Conservation (phyloP, 2,113 vertebrate species). For the Albula goreensis region DNA sequence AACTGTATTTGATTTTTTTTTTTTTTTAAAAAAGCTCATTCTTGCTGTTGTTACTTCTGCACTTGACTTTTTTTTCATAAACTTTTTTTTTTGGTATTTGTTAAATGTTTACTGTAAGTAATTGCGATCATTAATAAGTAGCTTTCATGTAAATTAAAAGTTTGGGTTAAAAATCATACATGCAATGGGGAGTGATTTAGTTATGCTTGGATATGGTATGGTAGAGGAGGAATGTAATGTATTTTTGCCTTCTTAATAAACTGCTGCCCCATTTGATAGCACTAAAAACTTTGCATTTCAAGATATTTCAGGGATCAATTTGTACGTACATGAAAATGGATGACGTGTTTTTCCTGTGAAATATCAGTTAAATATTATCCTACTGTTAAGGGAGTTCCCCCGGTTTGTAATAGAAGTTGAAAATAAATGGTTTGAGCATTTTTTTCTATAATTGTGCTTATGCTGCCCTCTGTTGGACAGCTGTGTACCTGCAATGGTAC, state of each 20-base stretch:
- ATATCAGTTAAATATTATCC: background rate
- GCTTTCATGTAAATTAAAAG: no score
- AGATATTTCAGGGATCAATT: background rate
- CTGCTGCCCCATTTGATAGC: background rate
- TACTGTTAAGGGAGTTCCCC: background rate
- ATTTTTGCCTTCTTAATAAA: background rate
- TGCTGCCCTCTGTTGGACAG: background rate
- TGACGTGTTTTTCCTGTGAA: background rate
- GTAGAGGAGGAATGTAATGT: background rate
- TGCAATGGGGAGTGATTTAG: background rate
- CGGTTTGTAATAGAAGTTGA: background rate
- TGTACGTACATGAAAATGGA: background rate
- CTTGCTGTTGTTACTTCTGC: conserved; percentile 6
- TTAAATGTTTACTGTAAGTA: background rate
- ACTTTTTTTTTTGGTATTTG: background rate
- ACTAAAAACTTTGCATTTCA: background rate
- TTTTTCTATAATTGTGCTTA: background rate
- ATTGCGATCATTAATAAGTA: background rate
- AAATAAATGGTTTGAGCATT: background rate
- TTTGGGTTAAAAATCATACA: no score
- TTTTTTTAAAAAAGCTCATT: no score
- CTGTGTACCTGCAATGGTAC: background rate
- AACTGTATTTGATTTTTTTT: conserved; percentile 18
- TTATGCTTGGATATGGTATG: background rate
- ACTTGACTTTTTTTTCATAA: background rate